A percentile compares a stretch with the other conserved stretches of the same genome.
Conservation (phyloP, 2,888 invertebrate genomes). For the Oscheius sp. region DNA sequence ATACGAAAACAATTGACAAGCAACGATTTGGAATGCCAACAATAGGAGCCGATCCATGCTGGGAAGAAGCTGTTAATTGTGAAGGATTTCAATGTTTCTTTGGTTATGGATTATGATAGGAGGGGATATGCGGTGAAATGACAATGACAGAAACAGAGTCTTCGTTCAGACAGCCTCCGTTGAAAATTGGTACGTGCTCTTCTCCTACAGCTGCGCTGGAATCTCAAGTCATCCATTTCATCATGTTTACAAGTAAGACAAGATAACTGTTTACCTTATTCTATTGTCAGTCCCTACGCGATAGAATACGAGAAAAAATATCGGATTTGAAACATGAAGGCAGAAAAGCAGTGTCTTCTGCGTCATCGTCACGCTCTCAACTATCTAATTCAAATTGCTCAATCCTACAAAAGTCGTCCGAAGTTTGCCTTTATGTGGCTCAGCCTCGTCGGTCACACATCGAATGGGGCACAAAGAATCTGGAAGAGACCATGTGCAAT, state of each 20-base stretch:
- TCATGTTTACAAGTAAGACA: conserved; percentile 19
- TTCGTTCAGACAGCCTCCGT: conserved; percentile 1
- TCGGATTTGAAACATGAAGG: background rate
- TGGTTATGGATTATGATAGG: too few relatives aligned
- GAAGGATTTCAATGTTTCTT: too few relatives aligned
- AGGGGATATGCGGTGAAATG: too few relatives aligned
- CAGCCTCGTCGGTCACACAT: background rate
- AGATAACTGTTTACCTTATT: background rate
- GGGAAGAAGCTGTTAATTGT: too few relatives aligned
- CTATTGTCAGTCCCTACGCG: conserved; percentile 4
- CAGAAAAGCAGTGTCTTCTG: conserved; percentile 2
- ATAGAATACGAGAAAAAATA: conserved; percentile 4
- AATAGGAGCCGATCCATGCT: too few relatives aligned
- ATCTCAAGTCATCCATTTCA: background rate
- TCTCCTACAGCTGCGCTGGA: too few relatives aligned
- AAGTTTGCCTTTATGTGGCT: conserved; percentile 17
- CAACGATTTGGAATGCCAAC: too few relatives aligned
- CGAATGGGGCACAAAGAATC: background rate
- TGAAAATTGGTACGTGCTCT: conserved; percentile 9
- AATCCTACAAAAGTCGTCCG: conserved; percentile 10
- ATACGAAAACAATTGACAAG: too few relatives aligned
- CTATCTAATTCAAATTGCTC: conserved; percentile 1
- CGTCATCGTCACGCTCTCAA: conserved; percentile 6
- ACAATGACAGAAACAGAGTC: too few relatives aligned
- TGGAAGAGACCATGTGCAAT: background rate